Conservation (phyloP, 2,797 vertebrate species). For the Intellagama lesueurii region DNA sequence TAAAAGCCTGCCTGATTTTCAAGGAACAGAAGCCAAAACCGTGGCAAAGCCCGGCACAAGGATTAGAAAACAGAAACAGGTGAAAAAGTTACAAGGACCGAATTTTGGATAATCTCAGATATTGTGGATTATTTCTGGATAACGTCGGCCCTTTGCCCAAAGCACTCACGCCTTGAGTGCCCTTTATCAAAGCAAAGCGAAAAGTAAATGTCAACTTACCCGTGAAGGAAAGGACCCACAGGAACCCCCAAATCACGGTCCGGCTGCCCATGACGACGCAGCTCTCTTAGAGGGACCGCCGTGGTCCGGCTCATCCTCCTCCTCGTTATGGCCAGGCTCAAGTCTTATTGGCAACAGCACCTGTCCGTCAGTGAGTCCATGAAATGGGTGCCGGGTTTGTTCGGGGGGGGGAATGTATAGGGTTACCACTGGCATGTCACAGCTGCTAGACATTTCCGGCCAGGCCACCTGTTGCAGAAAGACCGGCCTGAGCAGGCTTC, state of each 20-base stretch:
- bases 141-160: too few relatives aligned
- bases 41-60: neutral
- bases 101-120: too few relatives aligned
- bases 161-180: too few relatives aligned
- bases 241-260: neutral
- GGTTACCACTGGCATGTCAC: neutral
- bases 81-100: neutral
- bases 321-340: accelerated
- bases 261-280: neutral
- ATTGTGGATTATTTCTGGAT: too few relatives aligned
- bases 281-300: neutral
- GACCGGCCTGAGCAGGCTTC: neutral
- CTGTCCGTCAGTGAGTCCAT: neutral
- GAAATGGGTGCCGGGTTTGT: neutral
- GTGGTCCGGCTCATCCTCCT: neutral
- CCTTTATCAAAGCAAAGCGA: neutral
- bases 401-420: neutral
- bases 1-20: neutral
- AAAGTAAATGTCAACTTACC: neutral
- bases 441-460: conserved; percentile 7
- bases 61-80: neutral
- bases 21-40: neutral
- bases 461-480: conserved; percentile 5
- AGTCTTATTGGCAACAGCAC: neutral
- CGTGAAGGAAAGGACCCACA: neutral